These are phyloP conservation scores for Sycophaga agraensis DNA, from an alignment of 1,140 invertebrate genomes.

Conservation along the genomic window DNA sequence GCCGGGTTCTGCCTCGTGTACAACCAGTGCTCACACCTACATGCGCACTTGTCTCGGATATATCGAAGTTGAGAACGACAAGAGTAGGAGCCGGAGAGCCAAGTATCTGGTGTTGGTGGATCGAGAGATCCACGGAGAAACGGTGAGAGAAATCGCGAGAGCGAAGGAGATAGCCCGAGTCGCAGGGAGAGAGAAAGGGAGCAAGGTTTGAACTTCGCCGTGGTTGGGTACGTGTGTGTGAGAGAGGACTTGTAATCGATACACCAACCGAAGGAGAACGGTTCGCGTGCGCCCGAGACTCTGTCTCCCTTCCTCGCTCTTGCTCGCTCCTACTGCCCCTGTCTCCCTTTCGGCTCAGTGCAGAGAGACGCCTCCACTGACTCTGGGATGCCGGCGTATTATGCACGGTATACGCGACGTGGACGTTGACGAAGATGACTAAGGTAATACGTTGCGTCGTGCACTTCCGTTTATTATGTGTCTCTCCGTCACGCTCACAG, in stretches of 20 bases:
- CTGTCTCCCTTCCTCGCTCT: too few relatives aligned
- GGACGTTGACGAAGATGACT: constrained; percentile 29
- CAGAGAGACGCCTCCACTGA: background rate
- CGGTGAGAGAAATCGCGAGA: constrained; percentile 1
- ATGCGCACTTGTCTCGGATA: background rate
- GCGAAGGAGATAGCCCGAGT: constrained; percentile 8
- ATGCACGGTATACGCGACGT: constrained; percentile 34
- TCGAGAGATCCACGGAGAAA: constrained; percentile 9
- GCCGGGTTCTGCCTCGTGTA: constrained; percentile 14
- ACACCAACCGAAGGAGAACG: constrained; percentile 30
- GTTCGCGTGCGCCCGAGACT: constrained; percentile 38
- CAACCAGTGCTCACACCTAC: background rate
- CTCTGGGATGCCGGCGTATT: constrained; percentile 20
- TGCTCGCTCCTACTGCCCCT: background rate
- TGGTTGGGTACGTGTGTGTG: background rate
- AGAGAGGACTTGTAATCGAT: constrained; percentile 36
- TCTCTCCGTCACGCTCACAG: background rate
- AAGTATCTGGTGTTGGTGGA: background rate
- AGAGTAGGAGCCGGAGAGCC: background rate
- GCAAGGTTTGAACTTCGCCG: constrained; percentile 17
- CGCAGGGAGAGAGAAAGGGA: constrained; percentile 7
- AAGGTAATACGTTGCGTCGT: constrained; percentile 7
- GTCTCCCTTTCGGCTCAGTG: background rate
- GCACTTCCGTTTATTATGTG: constrained; percentile 15
- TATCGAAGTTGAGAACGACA: background rate